phyloP scores from a whole-genome alignment of 2,113 vertebrate genomes.

The Dasyprocta punctata region DNA sequence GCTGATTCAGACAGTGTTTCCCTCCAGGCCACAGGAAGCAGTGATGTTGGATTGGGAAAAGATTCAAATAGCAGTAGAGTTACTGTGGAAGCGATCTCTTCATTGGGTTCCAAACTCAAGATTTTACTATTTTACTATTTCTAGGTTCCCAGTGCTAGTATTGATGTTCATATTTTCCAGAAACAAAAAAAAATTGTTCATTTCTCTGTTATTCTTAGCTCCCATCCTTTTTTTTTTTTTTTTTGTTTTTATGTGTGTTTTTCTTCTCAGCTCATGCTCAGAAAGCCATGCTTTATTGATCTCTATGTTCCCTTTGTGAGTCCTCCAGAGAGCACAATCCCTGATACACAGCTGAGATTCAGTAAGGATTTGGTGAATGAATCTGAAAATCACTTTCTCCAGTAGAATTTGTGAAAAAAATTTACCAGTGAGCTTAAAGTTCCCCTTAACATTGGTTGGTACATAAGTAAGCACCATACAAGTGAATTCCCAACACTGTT shows the following conservation, averaged over 20 bases:
- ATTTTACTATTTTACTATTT: neutral
- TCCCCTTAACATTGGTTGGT: neutral
- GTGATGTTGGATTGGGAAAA: neutral
- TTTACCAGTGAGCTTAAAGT: neutral
- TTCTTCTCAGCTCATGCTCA: neutral
- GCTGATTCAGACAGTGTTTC: neutral
- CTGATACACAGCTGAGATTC: neutral
- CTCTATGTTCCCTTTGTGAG: neutral
- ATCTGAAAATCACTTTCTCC: constrained; percentile 39
- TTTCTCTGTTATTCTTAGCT: neutral
- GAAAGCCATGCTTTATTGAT: constrained; percentile 17
- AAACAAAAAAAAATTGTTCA: neutral
- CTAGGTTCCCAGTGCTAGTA: neutral
- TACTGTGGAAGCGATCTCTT: neutral
- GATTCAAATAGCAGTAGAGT: neutral
- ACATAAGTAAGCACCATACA: neutral
- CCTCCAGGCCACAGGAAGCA: neutral
- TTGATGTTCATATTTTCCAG: constrained; percentile 47
- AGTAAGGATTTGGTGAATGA: constrained; percentile 16
- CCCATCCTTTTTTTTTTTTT: neutral
- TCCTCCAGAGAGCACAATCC: neutral
- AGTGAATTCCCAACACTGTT: neutral
- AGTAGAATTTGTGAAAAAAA: constrained; percentile 7
- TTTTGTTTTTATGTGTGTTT: constrained; percentile 6
- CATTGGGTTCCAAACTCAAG: neutral